These are phyloP conservation scores for Neomicropteryx cornuta DNA, from an alignment of 1,140 invertebrate genomes.

Conservation along the genomic window DNA sequence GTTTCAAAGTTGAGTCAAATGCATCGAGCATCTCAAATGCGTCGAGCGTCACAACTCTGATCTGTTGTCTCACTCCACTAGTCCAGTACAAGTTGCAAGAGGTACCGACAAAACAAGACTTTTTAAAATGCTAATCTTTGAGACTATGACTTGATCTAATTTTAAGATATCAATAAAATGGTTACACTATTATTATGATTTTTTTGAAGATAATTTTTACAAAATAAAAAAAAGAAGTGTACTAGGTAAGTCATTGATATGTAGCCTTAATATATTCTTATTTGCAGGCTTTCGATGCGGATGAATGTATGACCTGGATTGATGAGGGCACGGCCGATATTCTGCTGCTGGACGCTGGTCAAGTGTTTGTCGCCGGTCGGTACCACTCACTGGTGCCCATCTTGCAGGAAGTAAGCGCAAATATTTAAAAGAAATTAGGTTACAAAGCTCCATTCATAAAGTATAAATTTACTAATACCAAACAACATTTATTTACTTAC, in stretches of 20 bases:
- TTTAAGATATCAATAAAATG: constrained; percentile 1
- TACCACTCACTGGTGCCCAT: constrained; percentile 90
- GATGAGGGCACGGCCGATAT: constrained; percentile 73
- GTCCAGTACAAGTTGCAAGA: not conserved
- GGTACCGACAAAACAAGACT: not conserved
- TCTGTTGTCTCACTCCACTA: too few species aligned
- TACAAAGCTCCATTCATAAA: too few species aligned
- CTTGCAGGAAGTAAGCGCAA: constrained; percentile 61
- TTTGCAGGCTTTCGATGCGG: constrained; percentile 57
- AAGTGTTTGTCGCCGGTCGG: constrained; percentile 83
- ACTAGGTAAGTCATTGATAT: not conserved
- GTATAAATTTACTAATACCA: too few species aligned
- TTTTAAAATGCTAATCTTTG: not conserved
- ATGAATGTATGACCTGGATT: constrained; percentile 70
- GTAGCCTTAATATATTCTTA: constrained; percentile 3
- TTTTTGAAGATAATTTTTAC: constrained; percentile 2
- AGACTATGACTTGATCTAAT: constrained; percentile 3
- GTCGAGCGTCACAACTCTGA: too few species aligned
- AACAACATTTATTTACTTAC: too few species aligned
- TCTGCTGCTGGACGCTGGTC: constrained; percentile 81
- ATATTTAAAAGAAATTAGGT: too few species aligned
- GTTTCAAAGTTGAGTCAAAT: too few species aligned
- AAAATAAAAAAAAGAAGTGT: not conserved
- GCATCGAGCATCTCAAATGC: too few species aligned
- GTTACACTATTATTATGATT: not conserved